Percentiles rank a stretch among this genome's conserved stretches.
These are phyloP conservation scores for Cephus sareptanus DNA, from an alignment of 2,888 invertebrate genomes.

Conservation along the genomic window DNA sequence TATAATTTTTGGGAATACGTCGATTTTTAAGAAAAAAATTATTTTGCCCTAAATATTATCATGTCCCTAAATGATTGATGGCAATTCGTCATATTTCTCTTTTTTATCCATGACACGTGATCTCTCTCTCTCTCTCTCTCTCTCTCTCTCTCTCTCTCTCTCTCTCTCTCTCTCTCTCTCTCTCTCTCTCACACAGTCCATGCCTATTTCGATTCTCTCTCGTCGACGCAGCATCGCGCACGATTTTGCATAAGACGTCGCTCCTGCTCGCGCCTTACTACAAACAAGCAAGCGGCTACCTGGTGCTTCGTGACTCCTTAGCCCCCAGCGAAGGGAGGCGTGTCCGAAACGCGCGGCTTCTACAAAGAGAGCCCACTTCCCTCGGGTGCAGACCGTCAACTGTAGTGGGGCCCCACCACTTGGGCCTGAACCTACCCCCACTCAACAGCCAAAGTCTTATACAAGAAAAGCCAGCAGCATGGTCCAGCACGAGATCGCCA, in stretches of 20 bases:
- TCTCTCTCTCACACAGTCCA: too few relatives aligned
- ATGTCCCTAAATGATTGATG: too few relatives aligned
- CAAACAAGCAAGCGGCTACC: conserved; percentile 16
- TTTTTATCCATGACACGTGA: too few relatives aligned
- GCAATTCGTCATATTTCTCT: too few relatives aligned
- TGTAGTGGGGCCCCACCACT: background rate
- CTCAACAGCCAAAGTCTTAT: conserved; percentile 11
- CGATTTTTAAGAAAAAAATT: too few relatives aligned
- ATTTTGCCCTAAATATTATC: too few relatives aligned
- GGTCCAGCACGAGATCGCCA: conserved; percentile 62
- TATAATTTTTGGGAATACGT: too few relatives aligned
- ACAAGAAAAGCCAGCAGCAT: conserved; percentile 60
- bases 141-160: too few relatives aligned
- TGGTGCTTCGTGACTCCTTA: conserved; percentile 21
- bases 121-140: too few relatives aligned
- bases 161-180: too few relatives aligned
- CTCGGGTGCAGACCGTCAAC: conserved; percentile 13
- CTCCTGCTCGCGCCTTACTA: conserved; percentile 6
- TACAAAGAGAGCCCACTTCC: conserved; percentile 59
- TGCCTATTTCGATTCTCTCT: background rate
- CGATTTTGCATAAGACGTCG: conserved; percentile 12
- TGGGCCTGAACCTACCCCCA: conserved; percentile 32
- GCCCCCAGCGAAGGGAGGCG: conserved; percentile 54
- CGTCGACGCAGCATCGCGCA: background rate
- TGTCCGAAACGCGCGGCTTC: conserved; percentile 56